Conservation (phyloP, 2,888 invertebrate species). For the Cataglyphis albicans region DNA sequence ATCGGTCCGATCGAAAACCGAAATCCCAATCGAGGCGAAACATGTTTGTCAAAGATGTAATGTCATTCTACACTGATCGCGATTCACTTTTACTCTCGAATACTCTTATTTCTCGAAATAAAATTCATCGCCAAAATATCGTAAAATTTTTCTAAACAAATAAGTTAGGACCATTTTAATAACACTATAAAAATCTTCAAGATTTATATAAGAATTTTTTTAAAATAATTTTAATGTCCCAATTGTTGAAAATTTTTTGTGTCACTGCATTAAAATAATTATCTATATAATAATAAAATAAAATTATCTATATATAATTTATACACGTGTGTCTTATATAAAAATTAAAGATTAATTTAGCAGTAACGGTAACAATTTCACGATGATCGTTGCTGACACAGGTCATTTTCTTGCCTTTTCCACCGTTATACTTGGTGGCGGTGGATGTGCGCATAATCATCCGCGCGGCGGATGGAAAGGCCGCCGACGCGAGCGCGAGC, state of each 20-base stretch:
- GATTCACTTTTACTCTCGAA: background rate
- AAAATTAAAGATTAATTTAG: background rate
- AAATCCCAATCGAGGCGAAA: constrained; percentile 73
- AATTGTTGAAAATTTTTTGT: background rate
- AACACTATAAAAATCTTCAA: background rate
- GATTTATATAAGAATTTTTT: background rate
- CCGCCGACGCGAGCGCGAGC: constrained; percentile 23
- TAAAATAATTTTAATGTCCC: background rate
- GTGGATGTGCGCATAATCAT: constrained; percentile 50
- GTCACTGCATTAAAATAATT: background rate
- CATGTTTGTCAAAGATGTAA: constrained; percentile 52
- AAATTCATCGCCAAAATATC: background rate
- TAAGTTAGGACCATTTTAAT: background rate
- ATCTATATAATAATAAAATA: background rate
- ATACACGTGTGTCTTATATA: background rate
- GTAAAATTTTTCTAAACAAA: background rate
- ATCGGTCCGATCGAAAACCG: constrained; percentile 60
- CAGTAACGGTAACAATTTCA: constrained; percentile 11
- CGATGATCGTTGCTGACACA: background rate
- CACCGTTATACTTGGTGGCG: constrained; percentile 19
- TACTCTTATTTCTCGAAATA: too few species aligned
- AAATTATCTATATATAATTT: background rate
- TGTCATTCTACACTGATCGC: constrained; percentile 9
- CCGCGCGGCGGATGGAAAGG: constrained; percentile 54
- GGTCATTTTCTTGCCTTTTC: constrained; percentile 38